Evolutionary conservation across 2,888 invertebrate genomes (phyloP).

Genomic region (Sphecodes monilicornis): DNA sequence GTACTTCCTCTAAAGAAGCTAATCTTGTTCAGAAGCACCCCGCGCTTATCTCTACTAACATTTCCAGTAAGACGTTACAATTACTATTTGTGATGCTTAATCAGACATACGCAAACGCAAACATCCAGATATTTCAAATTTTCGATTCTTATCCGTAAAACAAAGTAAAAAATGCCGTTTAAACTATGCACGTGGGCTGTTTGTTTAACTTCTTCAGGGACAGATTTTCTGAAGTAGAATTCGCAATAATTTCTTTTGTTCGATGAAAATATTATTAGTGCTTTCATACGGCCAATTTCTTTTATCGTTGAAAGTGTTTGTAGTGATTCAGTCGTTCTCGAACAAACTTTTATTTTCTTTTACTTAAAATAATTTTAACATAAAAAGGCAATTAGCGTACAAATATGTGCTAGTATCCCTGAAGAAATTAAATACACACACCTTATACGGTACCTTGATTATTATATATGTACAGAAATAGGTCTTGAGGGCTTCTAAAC

Average conservation of each 20-base stretch:
- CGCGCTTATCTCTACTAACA: conserved; percentile 24
- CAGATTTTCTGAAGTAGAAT: background rate
- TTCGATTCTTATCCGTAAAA: conserved; percentile 39
- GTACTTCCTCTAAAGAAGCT: background rate
- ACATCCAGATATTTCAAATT: conserved; percentile 13
- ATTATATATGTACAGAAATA: conserved; percentile 46
- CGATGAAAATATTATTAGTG: background rate
- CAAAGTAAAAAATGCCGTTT: conserved; percentile 54
- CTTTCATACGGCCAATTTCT: background rate
- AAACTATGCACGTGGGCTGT: conserved; percentile 29
- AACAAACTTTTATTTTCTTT: background rate
- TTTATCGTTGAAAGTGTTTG: background rate
- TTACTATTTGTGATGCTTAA: conserved; percentile 11
- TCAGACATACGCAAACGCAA: conserved; percentile 20
- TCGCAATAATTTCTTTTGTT: too few species aligned
- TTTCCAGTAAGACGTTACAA: conserved; percentile 7
- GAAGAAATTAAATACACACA: conserved; percentile 31
- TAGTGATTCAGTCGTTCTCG: background rate
- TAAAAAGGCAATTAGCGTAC: background rate
- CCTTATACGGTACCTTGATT: conserved; percentile 23
- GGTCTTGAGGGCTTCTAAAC: conserved; percentile 5
- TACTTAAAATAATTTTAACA: background rate
- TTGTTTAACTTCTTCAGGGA: conserved; percentile 16
- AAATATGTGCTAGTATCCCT: background rate
- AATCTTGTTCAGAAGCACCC: background rate